phyloP scores from a whole-genome alignment of 2,888 invertebrate genomes.

The Dilophus febrilis region DNA sequence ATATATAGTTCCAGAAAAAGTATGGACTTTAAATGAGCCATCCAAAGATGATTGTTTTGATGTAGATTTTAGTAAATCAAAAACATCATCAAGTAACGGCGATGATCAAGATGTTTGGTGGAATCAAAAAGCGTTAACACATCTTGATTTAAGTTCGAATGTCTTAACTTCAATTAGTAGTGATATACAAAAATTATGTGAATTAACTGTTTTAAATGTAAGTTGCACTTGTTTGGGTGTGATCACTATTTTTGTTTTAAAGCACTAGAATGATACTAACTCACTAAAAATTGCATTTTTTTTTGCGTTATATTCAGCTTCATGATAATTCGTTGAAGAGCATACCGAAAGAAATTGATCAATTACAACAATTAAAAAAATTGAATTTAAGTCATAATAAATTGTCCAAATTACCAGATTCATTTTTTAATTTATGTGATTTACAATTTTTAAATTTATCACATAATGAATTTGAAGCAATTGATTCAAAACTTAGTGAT shows the following conservation, averaged over 20 bases:
- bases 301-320: constrained; percentile 35
- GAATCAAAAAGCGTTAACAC: constrained; percentile 61
- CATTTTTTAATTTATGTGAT: constrained; percentile 51
- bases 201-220: constrained; percentile 54
- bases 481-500: constrained; percentile 59
- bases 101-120: constrained; percentile 61
- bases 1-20: constrained; percentile 52
- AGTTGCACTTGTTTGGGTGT: constrained; percentile 10
- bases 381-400: constrained; percentile 55
- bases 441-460: constrained; percentile 53
- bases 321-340: constrained; percentile 64
- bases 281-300: too few species aligned
- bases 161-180: constrained; percentile 43
- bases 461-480: constrained; percentile 49
- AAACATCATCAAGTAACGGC: constrained; percentile 21
- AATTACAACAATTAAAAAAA: constrained; percentile 45
- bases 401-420: constrained; percentile 39
- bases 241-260: constrained; percentile 1
- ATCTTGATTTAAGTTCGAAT: constrained; percentile 64
- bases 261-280: too few species aligned
- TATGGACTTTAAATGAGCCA: constrained; percentile 55
- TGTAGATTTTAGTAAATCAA: constrained; percentile 34
- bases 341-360: constrained; percentile 57
- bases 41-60: constrained; percentile 42
- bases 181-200: constrained; percentile 45